Evolutionary conservation across 2,797 vertebrate species (phyloP), one percentile per base, ranked within the genome.

Genomic region (Graptemys geographica): DNA sequence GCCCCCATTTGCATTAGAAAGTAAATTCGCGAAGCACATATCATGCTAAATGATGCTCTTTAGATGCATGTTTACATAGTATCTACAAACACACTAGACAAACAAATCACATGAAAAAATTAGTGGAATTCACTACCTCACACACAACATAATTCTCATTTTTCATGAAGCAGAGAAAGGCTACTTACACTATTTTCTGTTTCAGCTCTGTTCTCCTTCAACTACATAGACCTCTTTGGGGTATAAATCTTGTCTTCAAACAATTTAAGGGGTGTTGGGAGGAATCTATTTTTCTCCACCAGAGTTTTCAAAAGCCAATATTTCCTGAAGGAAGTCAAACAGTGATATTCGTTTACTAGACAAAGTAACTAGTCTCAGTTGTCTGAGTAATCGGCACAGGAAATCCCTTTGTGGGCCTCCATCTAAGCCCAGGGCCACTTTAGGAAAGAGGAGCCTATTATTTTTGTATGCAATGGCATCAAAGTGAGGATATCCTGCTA

Each of bases 281-380:
- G 89, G 95, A 90, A 65, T 90, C 33, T 88, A 84, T 8, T 95
- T 83, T 90, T 95, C 81, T 90, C 81, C 23, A 83, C 4, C 41
- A 87, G 41, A 59, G 84, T 86, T 93, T 97, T 97, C 92, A 96
- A 96, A 97, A 89, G 18, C 18, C 97, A 97, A 82, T 86, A 96
- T 93, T 97, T 96, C 76, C 83, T 72, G 3, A 27, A 95, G 81
- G 93, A 97, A 33, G 85, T 93, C 92, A 97, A 96, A 90, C 52
- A 88, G 79, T 56, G 19, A 41, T 88, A 82, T 49, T 86, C 49
- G 92, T 95, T 31, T 62, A 93, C 86, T 76, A 94, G 87, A 91
- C 37, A 90, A 98, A 92, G 33, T 81, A 86, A 5, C 55, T 93
- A 95, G 79, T 90, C 88, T 93, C 92, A 37, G 76, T 88, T 95